A percentile compares a stretch with the other conserved stretches of the same genome.
Conservation (phyloP, 2,888 invertebrate species). For the Ellobium chinense region DNA sequence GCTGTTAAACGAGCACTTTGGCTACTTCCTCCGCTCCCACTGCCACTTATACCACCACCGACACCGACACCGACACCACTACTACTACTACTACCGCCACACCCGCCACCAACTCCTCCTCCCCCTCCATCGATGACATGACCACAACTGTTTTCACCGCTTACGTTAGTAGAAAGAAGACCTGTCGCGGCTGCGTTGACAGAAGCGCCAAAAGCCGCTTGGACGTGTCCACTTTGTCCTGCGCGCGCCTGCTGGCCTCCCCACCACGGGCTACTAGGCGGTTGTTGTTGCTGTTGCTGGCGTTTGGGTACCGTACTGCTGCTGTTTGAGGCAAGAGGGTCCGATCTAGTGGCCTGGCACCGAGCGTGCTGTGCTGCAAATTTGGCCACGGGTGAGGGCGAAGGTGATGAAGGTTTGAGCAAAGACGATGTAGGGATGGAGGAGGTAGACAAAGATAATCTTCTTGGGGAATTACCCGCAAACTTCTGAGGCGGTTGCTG, state of each 20-base stretch:
- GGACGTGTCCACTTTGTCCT: neutral
- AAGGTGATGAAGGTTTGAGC: conserved; percentile 6
- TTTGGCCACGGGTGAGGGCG: conserved; percentile 1
- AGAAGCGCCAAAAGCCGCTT: neutral
- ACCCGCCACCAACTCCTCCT: neutral
- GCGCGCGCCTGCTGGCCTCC: neutral
- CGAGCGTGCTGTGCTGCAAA: conserved; percentile 16
- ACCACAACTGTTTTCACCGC: neutral
- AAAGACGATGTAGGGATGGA: conserved; percentile 5
- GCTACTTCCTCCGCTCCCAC: neutral
- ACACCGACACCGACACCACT: neutral
- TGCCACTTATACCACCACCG: neutral
- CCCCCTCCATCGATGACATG: neutral
- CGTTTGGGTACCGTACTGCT: neutral
- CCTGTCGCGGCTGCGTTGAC: neutral
- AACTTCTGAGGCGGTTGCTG: neutral
- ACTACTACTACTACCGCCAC: neutral
- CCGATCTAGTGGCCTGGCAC: conserved; percentile 37
- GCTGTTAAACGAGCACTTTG: neutral
- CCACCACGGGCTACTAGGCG: conserved; percentile 18
- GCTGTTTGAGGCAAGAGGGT: conserved; percentile 6
- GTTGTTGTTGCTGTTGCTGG: neutral
- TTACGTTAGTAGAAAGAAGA: neutral
- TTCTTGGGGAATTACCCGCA: neutral
- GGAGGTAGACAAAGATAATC: conserved; percentile 28